Base-by-base conservation (phyloP, 2,888 invertebrate species). In the Platycheirus rosarum region DNA sequence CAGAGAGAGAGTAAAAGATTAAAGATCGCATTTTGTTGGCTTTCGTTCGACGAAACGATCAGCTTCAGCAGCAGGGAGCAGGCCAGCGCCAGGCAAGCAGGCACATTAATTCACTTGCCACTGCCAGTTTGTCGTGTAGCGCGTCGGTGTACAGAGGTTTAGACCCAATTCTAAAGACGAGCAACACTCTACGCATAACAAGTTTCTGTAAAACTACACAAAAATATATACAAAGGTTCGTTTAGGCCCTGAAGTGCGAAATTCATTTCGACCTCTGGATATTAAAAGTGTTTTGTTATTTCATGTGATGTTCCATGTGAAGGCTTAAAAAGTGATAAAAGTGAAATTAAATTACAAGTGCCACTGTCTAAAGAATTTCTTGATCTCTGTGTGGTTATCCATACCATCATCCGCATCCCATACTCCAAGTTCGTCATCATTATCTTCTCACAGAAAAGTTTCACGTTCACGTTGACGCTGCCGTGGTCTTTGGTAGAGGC, bases 281-380 rank as follows among this genome's bases (percentile, higher is more conserved):
- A 51, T n/a, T n/a, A 53, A 6, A 40, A 57, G 44, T 60, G 60
- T 44, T 23, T n/a, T 14, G 8, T 7, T 32, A 32, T 23, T 23
- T 23, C n/a, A 44, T 16, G 9, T 9, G n/a, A 29, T 60, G n/a
- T n/a, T n/a, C n/a, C 23, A 29, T 60, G 60, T 60, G 42, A 60
- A 60, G 44, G 60, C 60, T 44, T 60, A 8, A 60, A 32, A 44
- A 44, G 71, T 77, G 77, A 73, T 82, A 82, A 77, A 82, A 82
- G 82, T 82, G 82, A 82, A 82, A 82, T 73, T 77, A 51, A 63
- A 55, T 48, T 82, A 73, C 77, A 68, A 77, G 63, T 77, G 73
- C 62, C 66, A 77, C 49, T 76, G 44, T 49, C 16, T 37, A 71
- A 57, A 32, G 76, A 63, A 44, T 71, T 82, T 60, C 66, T 66